phyloP scores from a whole-genome alignment of 2,113 vertebrate genomes.

The Pseudopodoces humilis region DNA sequence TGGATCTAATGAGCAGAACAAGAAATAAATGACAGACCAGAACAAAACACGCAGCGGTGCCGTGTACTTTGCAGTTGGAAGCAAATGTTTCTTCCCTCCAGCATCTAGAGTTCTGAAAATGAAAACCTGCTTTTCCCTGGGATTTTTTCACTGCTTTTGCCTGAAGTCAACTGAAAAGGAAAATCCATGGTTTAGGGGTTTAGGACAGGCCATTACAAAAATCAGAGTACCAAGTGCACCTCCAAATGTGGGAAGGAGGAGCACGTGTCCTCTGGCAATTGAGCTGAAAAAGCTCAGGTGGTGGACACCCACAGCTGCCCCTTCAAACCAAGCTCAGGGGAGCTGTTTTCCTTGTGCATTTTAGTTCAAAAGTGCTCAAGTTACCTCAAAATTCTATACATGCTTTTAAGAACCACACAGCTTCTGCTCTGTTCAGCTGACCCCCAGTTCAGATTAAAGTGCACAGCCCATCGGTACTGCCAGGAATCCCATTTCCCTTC shows the following conservation, averaged over 20 bases:
- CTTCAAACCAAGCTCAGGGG: not conserved
- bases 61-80: not conserved
- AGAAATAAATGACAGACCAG: not conserved
- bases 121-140: constrained; percentile 39
- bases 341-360: not conserved
- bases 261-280: not conserved
- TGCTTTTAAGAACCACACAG: not conserved
- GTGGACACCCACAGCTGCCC: not conserved
- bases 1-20: constrained; percentile 39
- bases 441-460: not conserved
- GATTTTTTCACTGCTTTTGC: constrained; percentile 36
- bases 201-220: not conserved
- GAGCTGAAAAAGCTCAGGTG: not conserved
- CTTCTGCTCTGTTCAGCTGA: not conserved
- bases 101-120: constrained; percentile 30
- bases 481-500: constrained; percentile 10
- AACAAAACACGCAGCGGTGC: not conserved
- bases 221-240: not conserved
- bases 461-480: not conserved
- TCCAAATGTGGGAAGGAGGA: not conserved
- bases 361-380: constrained; percentile 7
- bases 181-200: not conserved
- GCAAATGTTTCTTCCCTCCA: constrained; percentile 13
- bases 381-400: not conserved
- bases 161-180: constrained; percentile 23